phyloP scores from a whole-genome alignment of 2,113 vertebrate genomes.

The Kryptolebias marmoratus region DNA sequence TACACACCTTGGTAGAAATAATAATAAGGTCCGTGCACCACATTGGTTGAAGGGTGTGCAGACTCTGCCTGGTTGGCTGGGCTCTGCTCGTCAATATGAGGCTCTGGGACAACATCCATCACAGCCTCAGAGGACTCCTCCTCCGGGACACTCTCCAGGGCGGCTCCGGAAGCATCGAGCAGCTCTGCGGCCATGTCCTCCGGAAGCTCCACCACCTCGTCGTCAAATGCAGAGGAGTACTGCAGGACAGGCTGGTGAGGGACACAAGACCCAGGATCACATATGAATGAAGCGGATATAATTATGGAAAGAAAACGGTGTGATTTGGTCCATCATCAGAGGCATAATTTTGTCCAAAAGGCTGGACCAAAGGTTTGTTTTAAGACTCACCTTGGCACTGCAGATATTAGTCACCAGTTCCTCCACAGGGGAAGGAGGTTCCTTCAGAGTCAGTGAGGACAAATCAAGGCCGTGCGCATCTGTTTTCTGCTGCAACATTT shows the following conservation, averaged over 20 bases:
- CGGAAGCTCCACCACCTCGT: constrained; percentile 76
- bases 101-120: constrained; percentile 54
- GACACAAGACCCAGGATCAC: background rate
- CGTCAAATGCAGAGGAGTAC: constrained; percentile 91
- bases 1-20: constrained; percentile 96
- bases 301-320: background rate
- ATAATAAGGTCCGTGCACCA: constrained; percentile 88
- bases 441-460: constrained; percentile 82
- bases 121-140: constrained; percentile 57
- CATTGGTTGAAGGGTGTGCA: constrained; percentile 60
- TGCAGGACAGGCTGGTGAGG: constrained; percentile 82
- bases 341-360: background rate
- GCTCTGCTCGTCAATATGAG: constrained; percentile 56
- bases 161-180: constrained; percentile 33
- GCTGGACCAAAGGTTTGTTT: background rate
- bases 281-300: no score
- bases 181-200: constrained; percentile 66
- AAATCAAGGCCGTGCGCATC: constrained; percentile 67
- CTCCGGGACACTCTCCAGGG: constrained; percentile 74
- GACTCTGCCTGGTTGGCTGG: constrained; percentile 60
- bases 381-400: constrained; percentile 68
- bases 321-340: background rate
- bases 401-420: constrained; percentile 71
- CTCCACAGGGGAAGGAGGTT: constrained; percentile 65
- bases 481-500: constrained; percentile 67